phyloP scores from a whole-genome alignment of 2,113 vertebrate genomes.

The Bettongia penicillata region DNA sequence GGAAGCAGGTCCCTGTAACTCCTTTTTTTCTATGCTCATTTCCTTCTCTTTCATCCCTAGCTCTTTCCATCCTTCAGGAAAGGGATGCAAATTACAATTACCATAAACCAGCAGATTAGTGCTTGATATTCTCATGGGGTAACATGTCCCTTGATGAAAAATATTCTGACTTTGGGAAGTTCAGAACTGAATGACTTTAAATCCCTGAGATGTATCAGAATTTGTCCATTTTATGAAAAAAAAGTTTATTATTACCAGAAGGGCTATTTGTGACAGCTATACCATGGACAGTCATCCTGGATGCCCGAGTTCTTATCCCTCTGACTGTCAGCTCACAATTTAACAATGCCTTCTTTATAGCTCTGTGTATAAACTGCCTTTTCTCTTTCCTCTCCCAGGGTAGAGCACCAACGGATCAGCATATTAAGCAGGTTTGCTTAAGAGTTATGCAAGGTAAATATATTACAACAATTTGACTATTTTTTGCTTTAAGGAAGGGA shows the following conservation, averaged over 20 bases:
- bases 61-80: neutral
- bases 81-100: neutral
- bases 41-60: neutral
- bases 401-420: constrained; percentile 94
- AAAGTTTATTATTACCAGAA: neutral
- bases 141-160: neutral
- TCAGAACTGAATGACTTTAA: neutral
- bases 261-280: neutral
- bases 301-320: neutral
- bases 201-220: neutral
- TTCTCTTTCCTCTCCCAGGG: constrained; percentile 86
- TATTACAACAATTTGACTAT: constrained; percentile 18
- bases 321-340: neutral
- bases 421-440: constrained; percentile 98
- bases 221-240: neutral
- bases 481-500: constrained; percentile 40
- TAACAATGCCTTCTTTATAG: neutral
- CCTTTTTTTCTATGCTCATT: neutral
- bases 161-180: neutral
- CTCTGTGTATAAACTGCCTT: neutral
- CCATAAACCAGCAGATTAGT: neutral
- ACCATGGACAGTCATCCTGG: neutral
- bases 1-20: neutral
- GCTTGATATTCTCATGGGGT: neutral
- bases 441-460: constrained; percentile 97